Evolutionary conservation across 2,888 invertebrate genomes (phyloP).

Genomic region (Habroteleia sp.): DNA sequence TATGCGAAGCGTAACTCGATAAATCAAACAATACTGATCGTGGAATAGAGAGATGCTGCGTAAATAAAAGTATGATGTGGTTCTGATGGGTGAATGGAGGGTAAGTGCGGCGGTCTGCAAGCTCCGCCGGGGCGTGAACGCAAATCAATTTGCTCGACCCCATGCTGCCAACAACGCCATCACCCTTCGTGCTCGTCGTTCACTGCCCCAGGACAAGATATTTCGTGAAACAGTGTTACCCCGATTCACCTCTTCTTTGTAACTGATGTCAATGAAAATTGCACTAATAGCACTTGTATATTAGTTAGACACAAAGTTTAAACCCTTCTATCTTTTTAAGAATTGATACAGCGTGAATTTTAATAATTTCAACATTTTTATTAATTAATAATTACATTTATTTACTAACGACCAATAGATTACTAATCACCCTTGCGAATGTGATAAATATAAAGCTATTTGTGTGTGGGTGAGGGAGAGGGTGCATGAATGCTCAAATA

Average conservation of each 20-base stretch:
- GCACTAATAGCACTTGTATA: slow-evolving; percentile 61
- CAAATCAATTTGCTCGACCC: slow-evolving; percentile 81
- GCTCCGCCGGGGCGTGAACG: slow-evolving; percentile 79
- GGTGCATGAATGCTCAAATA: too few species aligned
- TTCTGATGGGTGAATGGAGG: slow-evolving; percentile 73
- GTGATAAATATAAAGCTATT: too few species aligned
- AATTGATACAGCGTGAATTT: too few species aligned
- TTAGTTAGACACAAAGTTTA: slow-evolving; percentile 17
- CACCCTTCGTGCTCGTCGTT: slow-evolving; percentile 67
- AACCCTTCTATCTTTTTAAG: background rate
- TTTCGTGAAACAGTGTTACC: slow-evolving; percentile 67
- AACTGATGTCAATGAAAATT: slow-evolving; percentile 73
- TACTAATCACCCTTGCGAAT: too few species aligned
- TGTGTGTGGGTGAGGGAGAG: too few species aligned
- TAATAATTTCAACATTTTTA: too few species aligned
- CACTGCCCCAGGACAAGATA: slow-evolving; percentile 79
- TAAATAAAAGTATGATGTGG: slow-evolving; percentile 77
- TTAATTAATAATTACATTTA: too few species aligned
- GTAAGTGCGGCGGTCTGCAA: slow-evolving; percentile 63
- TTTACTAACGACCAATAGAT: too few species aligned
- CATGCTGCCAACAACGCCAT: slow-evolving; percentile 70
- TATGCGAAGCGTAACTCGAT: slow-evolving; percentile 76
- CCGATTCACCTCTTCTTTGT: slow-evolving; percentile 62
- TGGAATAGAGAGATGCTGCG: slow-evolving; percentile 73
- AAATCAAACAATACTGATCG: slow-evolving; percentile 75